phyloP scores from a whole-genome alignment of 2,888 invertebrate species.

The Acronicta leporina region DNA sequence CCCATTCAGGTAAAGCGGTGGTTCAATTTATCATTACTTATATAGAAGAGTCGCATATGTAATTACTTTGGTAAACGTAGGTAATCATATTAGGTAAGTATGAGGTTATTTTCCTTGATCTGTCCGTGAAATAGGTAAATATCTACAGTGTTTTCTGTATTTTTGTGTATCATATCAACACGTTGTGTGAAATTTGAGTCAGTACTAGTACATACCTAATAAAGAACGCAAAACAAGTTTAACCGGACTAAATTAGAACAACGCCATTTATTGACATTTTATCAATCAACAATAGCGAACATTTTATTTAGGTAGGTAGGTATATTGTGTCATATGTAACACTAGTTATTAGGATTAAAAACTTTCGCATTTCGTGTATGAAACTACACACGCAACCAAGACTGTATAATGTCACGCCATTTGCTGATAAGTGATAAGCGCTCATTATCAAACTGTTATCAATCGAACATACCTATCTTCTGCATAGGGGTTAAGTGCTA shows the following conservation, averaged over 20 bases:
- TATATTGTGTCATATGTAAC: too few relatives aligned
- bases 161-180: constrained; percentile 10
- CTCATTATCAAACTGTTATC: constrained; percentile 57
- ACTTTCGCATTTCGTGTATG: constrained; percentile 22
- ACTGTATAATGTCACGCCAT: constrained; percentile 51
- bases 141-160: constrained; percentile 3
- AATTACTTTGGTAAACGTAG: constrained; percentile 14
- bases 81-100: constrained; percentile 9
- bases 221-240: constrained; percentile 8
- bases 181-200: constrained; percentile 19
- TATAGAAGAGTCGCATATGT: not conserved
- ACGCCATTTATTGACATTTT: constrained; percentile 1
- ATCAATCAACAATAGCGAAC: not conserved
- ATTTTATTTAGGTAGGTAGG: not conserved
- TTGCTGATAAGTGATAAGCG: constrained; percentile 58
- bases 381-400: constrained; percentile 20
- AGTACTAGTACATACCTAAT: not conserved
- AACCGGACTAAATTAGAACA: constrained; percentile 4
- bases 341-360: too few relatives aligned
- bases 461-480: constrained; percentile 20
- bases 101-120: constrained; percentile 40
- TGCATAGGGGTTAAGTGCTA: constrained; percentile 25
- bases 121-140: constrained; percentile 22
- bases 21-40: not conserved
- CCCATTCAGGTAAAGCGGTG: not conserved